phyloP scores from a whole-genome alignment of 2,888 invertebrate genomes.

The Catocala fraxini region DNA sequence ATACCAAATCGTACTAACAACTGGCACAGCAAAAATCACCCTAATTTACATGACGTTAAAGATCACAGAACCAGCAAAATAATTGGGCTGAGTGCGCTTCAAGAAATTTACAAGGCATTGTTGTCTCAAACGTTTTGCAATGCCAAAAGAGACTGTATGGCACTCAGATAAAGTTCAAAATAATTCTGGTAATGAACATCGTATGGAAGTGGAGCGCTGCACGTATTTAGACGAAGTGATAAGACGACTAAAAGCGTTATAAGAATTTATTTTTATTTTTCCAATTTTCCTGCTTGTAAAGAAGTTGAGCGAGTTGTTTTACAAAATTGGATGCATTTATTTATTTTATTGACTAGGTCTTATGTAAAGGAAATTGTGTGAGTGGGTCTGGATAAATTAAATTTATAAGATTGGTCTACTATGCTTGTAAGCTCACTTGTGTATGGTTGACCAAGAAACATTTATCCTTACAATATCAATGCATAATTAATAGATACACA shows the following conservation, averaged over 20 bases:
- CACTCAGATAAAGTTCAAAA: background rate
- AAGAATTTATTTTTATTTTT: constrained; percentile 39
- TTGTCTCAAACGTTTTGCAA: constrained; percentile 18
- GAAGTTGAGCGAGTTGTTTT: background rate
- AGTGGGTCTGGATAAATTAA: no score
- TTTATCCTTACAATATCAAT: no score
- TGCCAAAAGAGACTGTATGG: constrained; percentile 10
- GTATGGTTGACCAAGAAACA: no score
- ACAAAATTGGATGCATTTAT: background rate
- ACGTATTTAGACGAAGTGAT: constrained; percentile 30
- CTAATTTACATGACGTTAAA: accelerated
- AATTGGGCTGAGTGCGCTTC: constrained; percentile 12
- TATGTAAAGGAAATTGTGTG: no score
- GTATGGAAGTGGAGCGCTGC: constrained; percentile 19
- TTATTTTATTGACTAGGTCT: no score
- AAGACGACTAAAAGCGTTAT: constrained; percentile 21
- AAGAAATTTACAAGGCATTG: constrained; percentile 32
- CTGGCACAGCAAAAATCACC: background rate
- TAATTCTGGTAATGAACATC: background rate
- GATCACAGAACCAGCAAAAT: constrained; percentile 4
- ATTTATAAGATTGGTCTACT: no score
- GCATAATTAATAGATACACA: no score
- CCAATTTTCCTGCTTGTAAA: constrained; percentile 18
- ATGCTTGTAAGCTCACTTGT: no score
- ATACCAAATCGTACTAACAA: constrained; percentile 6